phyloP scores from a whole-genome alignment of 2,113 vertebrate genomes.

The Xenotilapia longispinis region DNA sequence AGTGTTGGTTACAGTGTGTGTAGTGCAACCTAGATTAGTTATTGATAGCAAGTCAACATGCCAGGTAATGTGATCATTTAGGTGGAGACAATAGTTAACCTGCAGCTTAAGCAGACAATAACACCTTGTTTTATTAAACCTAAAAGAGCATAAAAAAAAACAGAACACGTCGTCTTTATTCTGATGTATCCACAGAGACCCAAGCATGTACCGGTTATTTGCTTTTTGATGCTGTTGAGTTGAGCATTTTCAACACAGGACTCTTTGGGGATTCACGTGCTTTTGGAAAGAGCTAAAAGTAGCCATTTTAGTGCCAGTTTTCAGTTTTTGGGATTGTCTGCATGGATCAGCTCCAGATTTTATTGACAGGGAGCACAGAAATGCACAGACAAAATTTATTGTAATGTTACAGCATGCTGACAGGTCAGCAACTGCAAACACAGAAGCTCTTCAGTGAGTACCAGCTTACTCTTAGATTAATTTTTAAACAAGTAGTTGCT shows the following conservation, averaged over 20 bases:
- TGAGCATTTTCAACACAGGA: not conserved
- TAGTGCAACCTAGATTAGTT: not conserved
- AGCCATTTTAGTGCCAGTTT: not conserved
- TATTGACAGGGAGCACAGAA: not conserved
- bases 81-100: not conserved
- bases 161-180: not conserved
- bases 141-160: not conserved
- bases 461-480: not conserved
- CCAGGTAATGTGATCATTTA: not conserved
- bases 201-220: not conserved
- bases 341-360: not conserved
- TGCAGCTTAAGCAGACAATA: not conserved
- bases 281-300: not conserved
- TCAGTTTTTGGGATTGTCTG: not conserved
- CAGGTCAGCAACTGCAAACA: not conserved
- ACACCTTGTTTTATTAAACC: not conserved
- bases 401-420: not conserved
- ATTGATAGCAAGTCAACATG: not conserved
- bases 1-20: not conserved
- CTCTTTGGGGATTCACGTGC: not conserved
- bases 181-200: not conserved
- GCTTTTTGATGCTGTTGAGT: not conserved
- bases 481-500: not conserved
- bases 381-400: not conserved
- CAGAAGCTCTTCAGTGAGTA: not conserved